These are phyloP conservation scores for Flabesymbios commensalis DNA, from an alignment of 2,888 invertebrate species.

Conservation along the genomic window DNA sequence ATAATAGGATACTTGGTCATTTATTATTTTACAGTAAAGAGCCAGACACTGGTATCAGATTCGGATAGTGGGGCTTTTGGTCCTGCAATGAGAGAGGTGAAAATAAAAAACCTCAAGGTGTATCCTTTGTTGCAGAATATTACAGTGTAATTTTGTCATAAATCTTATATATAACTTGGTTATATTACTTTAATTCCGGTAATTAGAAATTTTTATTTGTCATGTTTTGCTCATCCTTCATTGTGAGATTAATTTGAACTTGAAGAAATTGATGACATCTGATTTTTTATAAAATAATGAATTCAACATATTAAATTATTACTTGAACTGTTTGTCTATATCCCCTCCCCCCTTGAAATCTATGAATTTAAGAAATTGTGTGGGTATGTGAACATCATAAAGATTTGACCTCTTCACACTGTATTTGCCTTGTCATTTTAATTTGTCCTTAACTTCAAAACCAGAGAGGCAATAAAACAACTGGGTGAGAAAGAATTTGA, in stretches of 20 bases:
- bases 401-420: too few relatives aligned
- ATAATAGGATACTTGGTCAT: background rate
- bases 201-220: too few relatives aligned
- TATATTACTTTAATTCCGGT: background rate
- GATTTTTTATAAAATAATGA: too few relatives aligned
- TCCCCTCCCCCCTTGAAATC: too few relatives aligned
- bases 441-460: too few relatives aligned
- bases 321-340: constrained; percentile 32
- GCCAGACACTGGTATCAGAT: constrained; percentile 47
- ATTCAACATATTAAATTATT: background rate
- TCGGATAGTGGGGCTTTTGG: constrained; percentile 56
- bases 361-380: too few relatives aligned
- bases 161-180: background rate
- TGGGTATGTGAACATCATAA: too few relatives aligned
- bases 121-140: constrained; percentile 43
- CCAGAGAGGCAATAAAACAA: constrained; percentile 52
- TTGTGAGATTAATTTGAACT: too few relatives aligned
- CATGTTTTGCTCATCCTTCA: too few relatives aligned
- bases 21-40: constrained; percentile 22
- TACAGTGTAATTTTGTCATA: background rate
- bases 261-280: too few relatives aligned
- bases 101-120: constrained; percentile 55
- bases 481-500: constrained; percentile 53
- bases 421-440: too few relatives aligned
- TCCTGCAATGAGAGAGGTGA: constrained; percentile 51